A percentile compares a stretch with the other conserved stretches of the same genome.
These are phyloP conservation scores for Melanogrammus aeglefinus DNA, from an alignment of 2,797 vertebrate genomes.

Conservation along the genomic window DNA sequence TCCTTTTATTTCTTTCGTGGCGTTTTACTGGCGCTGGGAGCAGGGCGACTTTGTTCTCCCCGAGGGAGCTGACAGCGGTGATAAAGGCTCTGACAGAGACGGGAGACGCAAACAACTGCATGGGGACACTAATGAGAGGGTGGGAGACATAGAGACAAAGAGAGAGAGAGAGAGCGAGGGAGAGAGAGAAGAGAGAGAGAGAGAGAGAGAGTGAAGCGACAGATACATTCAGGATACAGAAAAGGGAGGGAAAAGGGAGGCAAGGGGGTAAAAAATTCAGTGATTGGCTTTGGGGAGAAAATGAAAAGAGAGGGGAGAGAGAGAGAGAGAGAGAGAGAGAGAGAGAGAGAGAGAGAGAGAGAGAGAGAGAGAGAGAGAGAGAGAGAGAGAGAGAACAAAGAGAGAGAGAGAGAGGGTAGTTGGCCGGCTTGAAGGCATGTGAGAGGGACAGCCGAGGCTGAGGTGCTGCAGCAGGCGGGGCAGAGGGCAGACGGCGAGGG, in stretches of 20 bases:
- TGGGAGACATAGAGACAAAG: constrained; percentile 30
- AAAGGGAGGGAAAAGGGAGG: constrained; percentile 50
- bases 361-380: constrained; percentile 38
- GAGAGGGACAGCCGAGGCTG: constrained; percentile 15
- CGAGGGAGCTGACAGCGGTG: constrained; percentile 75
- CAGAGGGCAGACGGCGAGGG: background rate
- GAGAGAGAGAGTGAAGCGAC: constrained; percentile 36
- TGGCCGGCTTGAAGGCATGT: constrained; percentile 24
- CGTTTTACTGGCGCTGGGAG: constrained; percentile 71
- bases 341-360: constrained; percentile 27
- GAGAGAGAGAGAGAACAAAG: no score
- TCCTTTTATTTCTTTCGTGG: constrained; percentile 70
- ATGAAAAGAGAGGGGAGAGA: constrained; percentile 28
- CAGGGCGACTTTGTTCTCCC: constrained; percentile 77
- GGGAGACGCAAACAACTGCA: constrained; percentile 66
- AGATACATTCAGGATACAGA: constrained; percentile 50
- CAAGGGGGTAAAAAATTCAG: constrained; percentile 28
- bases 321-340: constrained; percentile 15
- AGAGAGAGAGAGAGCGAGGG: constrained; percentile 7
- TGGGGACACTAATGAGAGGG: constrained; percentile 69
- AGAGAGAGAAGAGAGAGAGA: constrained; percentile 17
- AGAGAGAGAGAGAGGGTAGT: no score
- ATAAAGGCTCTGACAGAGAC: constrained; percentile 78
- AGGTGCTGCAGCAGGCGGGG: constrained; percentile 10
- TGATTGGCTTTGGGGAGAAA: constrained; percentile 35